Conservation (phyloP, 2,888 invertebrate genomes). For the Brachyptera risi region DNA sequence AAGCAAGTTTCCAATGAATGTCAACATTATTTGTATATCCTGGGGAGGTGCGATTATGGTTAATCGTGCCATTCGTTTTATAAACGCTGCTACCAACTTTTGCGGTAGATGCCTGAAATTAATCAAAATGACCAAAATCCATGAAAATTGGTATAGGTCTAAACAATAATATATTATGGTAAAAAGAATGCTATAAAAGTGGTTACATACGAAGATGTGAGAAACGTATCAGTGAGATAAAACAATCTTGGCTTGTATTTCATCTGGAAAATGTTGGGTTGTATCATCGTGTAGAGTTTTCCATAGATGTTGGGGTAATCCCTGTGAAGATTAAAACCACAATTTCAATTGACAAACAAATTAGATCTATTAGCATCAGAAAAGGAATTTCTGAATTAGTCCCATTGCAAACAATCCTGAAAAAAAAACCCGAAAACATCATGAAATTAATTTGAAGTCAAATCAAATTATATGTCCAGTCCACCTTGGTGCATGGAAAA, state of each 20-base stretch:
- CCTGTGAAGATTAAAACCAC: conserved; percentile 44
- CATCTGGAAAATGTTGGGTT: conserved; percentile 85
- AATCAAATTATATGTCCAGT: no score
- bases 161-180: not conserved
- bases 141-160: conserved; percentile 21
- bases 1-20: conserved; percentile 81
- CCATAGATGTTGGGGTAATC: conserved; percentile 93
- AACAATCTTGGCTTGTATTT: conserved; percentile 86
- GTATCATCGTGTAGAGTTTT: conserved; percentile 92
- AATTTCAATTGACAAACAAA: no score
- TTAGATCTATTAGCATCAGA: no score
- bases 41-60: conserved; percentile 78
- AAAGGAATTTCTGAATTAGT: no score
- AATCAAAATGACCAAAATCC: no score
- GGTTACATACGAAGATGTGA: conserved; percentile 88
- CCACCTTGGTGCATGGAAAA: no score
- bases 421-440: no score
- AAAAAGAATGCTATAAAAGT: not conserved
- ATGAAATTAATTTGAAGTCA: no score
- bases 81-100: conserved; percentile 87
- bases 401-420: no score
- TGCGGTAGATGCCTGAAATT: conserved; percentile 90
- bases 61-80: conserved; percentile 80
- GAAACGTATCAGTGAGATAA: conserved; percentile 83
- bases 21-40: conserved; percentile 69